Evolutionary conservation across 2,113 vertebrate genomes (phyloP).

Genomic region (Nesospiza acunhae): DNA sequence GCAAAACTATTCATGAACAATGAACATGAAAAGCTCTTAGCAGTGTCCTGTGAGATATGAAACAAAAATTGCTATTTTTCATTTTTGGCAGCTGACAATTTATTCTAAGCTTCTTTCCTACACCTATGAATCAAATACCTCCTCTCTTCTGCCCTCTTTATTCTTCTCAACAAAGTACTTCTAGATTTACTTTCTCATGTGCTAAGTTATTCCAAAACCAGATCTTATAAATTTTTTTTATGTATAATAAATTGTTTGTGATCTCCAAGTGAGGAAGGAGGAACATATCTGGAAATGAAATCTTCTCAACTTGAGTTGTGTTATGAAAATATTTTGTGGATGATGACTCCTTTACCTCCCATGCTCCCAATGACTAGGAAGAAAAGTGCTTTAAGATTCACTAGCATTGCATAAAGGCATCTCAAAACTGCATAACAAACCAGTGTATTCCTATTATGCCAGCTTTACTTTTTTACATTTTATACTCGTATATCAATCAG

Average conservation of each 20-base stretch:
- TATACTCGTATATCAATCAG: neutral
- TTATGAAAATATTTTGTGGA: neutral
- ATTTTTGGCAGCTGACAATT: neutral
- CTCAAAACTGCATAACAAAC: neutral
- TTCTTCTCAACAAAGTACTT: neutral
- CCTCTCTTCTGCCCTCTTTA: neutral
- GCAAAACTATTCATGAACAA: neutral
- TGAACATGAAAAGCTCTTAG: neutral
- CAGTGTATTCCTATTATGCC: neutral
- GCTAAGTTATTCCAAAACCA: neutral
- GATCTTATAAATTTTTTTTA: neutral
- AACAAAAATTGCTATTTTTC: neutral
- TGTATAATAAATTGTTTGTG: neutral
- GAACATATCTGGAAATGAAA: neutral
- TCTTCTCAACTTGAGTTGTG: neutral
- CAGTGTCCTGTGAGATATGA: neutral
- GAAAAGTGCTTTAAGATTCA: neutral
- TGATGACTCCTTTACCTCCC: neutral
- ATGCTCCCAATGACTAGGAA: neutral
- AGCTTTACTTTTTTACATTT: neutral
- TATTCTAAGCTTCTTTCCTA: neutral
- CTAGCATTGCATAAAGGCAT: neutral
- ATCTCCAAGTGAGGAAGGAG: neutral
- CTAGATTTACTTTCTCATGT: neutral
- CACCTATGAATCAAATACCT: neutral